A percentile compares a stretch with the other conserved stretches of the same genome.
phyloP scores from a whole-genome alignment of 2,888 invertebrate genomes.

The Drosophila tripunctata region DNA sequence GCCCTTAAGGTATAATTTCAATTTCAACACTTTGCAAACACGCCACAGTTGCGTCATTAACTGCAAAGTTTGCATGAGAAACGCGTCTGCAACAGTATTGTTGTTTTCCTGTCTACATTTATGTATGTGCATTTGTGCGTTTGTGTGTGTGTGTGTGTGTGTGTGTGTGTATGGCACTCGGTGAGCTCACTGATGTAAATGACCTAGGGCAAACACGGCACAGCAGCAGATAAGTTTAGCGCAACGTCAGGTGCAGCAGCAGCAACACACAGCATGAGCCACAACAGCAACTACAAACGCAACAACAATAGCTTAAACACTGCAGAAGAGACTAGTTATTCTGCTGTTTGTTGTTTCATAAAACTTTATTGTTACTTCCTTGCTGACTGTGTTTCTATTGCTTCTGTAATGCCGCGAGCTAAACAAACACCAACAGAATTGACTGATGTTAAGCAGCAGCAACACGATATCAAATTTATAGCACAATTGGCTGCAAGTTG shows the following conservation, averaged over 20 bases:
- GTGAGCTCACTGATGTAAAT: conserved; percentile 65
- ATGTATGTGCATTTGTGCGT: conserved; percentile 2
- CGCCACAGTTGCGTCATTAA: conserved; percentile 78
- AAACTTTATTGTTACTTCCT: conserved; percentile 71
- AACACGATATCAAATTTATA: background rate
- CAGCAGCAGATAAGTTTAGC: conserved; percentile 67
- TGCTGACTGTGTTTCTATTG: conserved; percentile 37
- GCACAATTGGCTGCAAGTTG: conserved; percentile 31
- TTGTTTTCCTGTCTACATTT: conserved; percentile 20
- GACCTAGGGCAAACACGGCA: conserved; percentile 59
- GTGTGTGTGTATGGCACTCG: conserved; percentile 48
- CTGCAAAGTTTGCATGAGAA: conserved; percentile 75
- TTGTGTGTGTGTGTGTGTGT: conserved; percentile 12
- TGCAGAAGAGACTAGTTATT: conserved; percentile 31
- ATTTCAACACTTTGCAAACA: conserved; percentile 80
- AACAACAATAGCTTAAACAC: conserved; percentile 19
- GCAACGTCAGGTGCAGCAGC: conserved; percentile 69
- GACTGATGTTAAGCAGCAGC: background rate
- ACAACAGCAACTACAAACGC: conserved; percentile 16
- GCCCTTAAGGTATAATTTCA: conserved; percentile 79
- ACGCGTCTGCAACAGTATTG: conserved; percentile 50
- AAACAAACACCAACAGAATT: conserved; percentile 24
- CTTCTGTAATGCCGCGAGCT: conserved; percentile 49
- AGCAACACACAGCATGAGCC: conserved; percentile 22
- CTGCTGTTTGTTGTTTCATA: conserved; percentile 64